These are phyloP conservation scores for Anguilla obscura DNA, from an alignment of 2,797 vertebrate species.

Conservation along the genomic window DNA sequence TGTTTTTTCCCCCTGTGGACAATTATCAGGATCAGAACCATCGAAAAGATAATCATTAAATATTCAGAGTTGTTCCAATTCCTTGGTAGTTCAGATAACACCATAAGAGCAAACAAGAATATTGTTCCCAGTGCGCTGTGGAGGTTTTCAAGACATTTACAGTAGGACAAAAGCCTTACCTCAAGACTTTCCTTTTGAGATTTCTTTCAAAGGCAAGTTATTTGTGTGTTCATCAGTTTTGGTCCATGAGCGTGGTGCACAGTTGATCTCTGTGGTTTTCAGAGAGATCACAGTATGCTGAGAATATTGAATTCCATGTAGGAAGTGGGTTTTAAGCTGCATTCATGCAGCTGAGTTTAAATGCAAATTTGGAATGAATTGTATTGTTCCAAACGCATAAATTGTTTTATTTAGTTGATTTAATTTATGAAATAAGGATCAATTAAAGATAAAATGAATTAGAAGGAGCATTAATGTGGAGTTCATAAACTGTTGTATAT, in stretches of 20 bases:
- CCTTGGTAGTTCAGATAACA: slow-evolving; percentile 46
- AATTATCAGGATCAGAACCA: slow-evolving; percentile 14
- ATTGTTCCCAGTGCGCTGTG: neutral
- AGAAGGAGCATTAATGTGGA: too few relatives aligned
- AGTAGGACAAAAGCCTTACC: neutral
- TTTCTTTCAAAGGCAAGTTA: neutral
- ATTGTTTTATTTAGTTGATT: too few relatives aligned
- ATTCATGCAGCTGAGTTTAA: too few relatives aligned
- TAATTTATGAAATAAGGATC: too few relatives aligned
- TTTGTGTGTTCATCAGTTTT: neutral
- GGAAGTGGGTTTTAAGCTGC: neutral
- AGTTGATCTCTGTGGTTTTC: neutral
- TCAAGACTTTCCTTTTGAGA: neutral
- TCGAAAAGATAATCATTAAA: slow-evolving; percentile 37
- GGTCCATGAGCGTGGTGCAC: neutral
- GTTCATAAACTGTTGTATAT: too few relatives aligned
- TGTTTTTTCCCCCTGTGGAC: neutral
- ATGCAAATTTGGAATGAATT: too few relatives aligned
- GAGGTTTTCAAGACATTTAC: slow-evolving; percentile 1
- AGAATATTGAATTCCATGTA: neutral
- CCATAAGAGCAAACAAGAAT: slow-evolving; percentile 20
- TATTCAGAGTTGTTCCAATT: slow-evolving; percentile 48
- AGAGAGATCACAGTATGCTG: neutral
- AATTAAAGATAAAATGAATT: too few relatives aligned
- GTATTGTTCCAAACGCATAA: too few relatives aligned